Conservation (phyloP, 2,797 vertebrate genomes). For the Clarias pachynema region DNA sequence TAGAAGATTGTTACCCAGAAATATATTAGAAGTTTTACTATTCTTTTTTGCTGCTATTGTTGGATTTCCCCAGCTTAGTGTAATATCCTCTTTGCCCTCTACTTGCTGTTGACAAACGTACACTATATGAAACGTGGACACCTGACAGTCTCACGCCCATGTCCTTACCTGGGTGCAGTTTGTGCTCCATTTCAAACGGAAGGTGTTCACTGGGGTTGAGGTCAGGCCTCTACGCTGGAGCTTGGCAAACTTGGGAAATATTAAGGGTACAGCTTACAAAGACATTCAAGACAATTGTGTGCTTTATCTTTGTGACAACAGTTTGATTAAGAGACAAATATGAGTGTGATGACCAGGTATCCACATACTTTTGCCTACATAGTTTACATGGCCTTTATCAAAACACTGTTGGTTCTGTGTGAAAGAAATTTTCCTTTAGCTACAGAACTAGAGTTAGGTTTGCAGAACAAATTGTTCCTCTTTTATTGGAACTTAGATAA, state of each 20-base stretch:
- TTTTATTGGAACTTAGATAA: not conserved
- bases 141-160: not conserved
- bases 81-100: not conserved
- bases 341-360: not conserved
- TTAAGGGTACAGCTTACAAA: not conserved
- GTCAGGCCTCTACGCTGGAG: not conserved
- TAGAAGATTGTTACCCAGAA: not conserved
- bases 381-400: not conserved
- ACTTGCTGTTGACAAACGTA: not conserved
- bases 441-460: not conserved
- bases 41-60: not conserved
- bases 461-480: not conserved
- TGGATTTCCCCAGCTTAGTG: not conserved
- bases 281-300: not conserved
- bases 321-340: not conserved
- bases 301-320: not conserved
- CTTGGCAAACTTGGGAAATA: not conserved
- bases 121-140: not conserved
- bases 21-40: no score
- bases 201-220: not conserved
- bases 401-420: not conserved
- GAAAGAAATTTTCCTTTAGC: not conserved
- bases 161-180: not conserved
- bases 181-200: not conserved
- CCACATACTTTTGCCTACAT: not conserved